Percentiles rank a stretch among this genome's conserved stretches.
Evolutionary conservation across 2,797 vertebrate genomes (phyloP).

Genomic region (Chelmon rostratus): DNA sequence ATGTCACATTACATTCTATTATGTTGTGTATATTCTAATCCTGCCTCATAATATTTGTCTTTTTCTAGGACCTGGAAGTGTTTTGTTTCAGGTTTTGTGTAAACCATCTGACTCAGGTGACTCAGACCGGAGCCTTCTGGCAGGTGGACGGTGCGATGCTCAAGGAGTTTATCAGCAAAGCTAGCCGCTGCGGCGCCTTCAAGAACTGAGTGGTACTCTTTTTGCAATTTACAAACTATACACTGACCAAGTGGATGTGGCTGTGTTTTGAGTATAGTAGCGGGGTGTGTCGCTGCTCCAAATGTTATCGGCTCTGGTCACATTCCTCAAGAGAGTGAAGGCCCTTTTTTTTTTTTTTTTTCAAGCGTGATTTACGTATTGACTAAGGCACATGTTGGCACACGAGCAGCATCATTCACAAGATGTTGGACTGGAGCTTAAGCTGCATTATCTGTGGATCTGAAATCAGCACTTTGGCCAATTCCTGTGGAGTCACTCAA

Average conservation of each 20-base stretch:
- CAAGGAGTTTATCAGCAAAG: conserved; percentile 96
- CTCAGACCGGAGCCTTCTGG: conserved; percentile 95
- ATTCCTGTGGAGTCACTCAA: conserved; percentile 39
- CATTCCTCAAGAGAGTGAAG: conserved; percentile 21
- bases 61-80: conserved; percentile 93
- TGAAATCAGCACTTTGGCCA: conserved; percentile 46
- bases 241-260: background rate
- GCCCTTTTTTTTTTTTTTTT: background rate
- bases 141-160: conserved; percentile 94
- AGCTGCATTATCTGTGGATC: background rate
- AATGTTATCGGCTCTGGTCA: background rate
- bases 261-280: background rate
- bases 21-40: background rate
- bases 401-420: background rate
- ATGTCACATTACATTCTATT: background rate
- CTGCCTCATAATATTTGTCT: background rate
- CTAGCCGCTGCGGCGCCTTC: conserved; percentile 96
- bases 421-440: background rate
- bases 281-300: background rate
- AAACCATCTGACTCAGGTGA: conserved; percentile 96
- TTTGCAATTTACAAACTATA: background rate
- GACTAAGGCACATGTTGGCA: background rate
- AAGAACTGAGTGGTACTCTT: conserved; percentile 88
- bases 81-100: conserved; percentile 98
- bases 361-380: background rate